Evolutionary conservation across 2,797 vertebrate genomes (phyloP), one percentile per base, ranked within the genome.

Genomic region (Rhyacichthys aspro): DNA sequence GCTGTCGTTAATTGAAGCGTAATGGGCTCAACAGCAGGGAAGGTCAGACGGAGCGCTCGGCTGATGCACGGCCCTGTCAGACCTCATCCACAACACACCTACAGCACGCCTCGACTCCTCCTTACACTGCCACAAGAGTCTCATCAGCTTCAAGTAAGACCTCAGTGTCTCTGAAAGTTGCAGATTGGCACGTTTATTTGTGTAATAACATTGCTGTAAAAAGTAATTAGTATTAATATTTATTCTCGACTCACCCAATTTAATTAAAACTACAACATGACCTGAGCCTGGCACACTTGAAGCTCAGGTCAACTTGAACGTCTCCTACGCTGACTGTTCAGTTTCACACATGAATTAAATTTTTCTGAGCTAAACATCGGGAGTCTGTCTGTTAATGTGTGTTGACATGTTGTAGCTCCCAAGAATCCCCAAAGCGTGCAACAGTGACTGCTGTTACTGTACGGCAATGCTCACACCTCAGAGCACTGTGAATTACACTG

Each of bases 1-100:
- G 83, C 90, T 75, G 90, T 83, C 89, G 88, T 93, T 96, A 96
- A 96, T 96, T 97, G 94, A 95, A 92, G 91, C 90, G 89, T 96
- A 95, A 97, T 95, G 91, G 90, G 87, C 83, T 76, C 89, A 90
- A 89, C 93, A 94, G 94, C 92, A 87, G 94, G 94, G 91, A 94
- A 95, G 93, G 93, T 94, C 93, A 92, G 88, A 85, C 89, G 72
- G 88, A 88, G 83, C 76, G 82, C 67, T 84, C 56, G 78, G 82
- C 82, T 92, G 88, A 92, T 93, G 89, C 88, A 91, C 80, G 61
- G 76, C 66, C 28, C 74, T 78, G 78, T 90, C 85, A 81, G 33
- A 72, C 78, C 70, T 78, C 61, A 76, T 82, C 81, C 64, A 48
- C 83, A 79, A 59, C 63, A 64, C 63, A 63, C 59, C 15, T 16